Evolutionary conservation across 2,113 vertebrate species (phyloP).

Genomic region (Dascyllus trimaculatus): DNA sequence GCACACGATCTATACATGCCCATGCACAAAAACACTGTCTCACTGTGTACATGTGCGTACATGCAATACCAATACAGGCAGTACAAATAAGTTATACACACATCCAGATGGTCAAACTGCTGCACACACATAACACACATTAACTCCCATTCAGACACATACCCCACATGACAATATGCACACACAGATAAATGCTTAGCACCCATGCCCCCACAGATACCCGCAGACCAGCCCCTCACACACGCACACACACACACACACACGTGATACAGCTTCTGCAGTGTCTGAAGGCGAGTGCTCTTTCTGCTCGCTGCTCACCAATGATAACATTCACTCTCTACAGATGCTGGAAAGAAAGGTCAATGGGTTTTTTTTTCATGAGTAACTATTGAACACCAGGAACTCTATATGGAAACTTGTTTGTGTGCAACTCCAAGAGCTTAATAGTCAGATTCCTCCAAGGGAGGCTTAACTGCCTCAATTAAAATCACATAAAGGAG

Average conservation of each 20-base stretch:
- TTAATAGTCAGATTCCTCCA: conserved; percentile 64
- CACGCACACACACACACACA: conserved; percentile 4
- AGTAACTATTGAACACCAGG: conserved; percentile 46
- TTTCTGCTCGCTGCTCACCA: conserved; percentile 53
- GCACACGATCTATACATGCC: background rate
- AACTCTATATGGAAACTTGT: conserved; percentile 48
- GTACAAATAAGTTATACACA: conserved; percentile 12
- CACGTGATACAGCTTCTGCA: conserved; percentile 15
- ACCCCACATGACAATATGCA: conserved; percentile 7
- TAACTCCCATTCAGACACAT: conserved; percentile 2
- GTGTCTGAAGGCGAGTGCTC: conserved; percentile 43
- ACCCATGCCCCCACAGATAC: background rate
- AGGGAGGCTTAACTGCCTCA: conserved; percentile 73
- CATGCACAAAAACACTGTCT: background rate
- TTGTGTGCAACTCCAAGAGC: conserved; percentile 56
- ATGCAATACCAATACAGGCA: conserved; percentile 18
- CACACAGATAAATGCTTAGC: conserved; percentile 12
- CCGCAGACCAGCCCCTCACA: background rate
- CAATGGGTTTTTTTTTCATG: conserved; percentile 34
- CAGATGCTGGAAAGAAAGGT: conserved; percentile 56
- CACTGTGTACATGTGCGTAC: background rate
- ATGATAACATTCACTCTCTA: conserved; percentile 73
- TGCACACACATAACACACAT: conserved; percentile 1
- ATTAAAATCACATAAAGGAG: conserved; percentile 79
- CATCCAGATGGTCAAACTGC: conserved; percentile 21